Evolutionary conservation across 2,113 vertebrate species (phyloP), one percentile per base, ranked within the genome.

Genomic region (Chaenocephalus aceratus): DNA sequence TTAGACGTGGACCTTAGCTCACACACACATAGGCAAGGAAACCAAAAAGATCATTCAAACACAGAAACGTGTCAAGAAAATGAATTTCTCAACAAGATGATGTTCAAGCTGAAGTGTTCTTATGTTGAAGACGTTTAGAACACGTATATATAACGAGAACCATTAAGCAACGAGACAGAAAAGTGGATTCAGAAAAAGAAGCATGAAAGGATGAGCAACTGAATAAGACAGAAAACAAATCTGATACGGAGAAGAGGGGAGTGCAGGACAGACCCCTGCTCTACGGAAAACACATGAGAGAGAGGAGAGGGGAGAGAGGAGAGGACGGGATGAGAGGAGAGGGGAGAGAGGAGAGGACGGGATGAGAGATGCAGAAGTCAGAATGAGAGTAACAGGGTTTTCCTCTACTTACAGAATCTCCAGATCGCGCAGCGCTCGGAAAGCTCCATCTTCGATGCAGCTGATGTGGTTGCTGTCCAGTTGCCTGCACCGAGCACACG

Each of bases 401-500:
- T 79, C 85, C 57, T 84, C 62, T 88, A 99, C 98, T 99, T 94
- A 99, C 98, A 99, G 98, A 92, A 99, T 98, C 96, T 99, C 98
- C 96, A 99, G 94, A 96, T 98, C 98, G 86, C 98, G 98, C 93
- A 99, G 96, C 44, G 98, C 98, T 94, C 98, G 95, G 95, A 99
- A 99, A 95, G 97, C 97, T 97, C 98, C 98, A 97, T 99, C 98
- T 96, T 99, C 98, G 82, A 99, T 98, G 96, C 98, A 99, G 97
- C 97, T 97, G 95, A 99, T 99, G 95, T 97, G 97, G 96, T 99
- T 99, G 96, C 97, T 99, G 97, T 99, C 98, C 97, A 99, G 96
- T 95, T 99, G 97, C 97, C 98, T 99, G 96, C 95, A 95, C 94
- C 88, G 21, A 45, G 56, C 89, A 75, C 85, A n/a, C n/a, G n/a